phyloP scores from a whole-genome alignment of 1,140 invertebrate genomes.

The Drosophila sucinea region DNA sequence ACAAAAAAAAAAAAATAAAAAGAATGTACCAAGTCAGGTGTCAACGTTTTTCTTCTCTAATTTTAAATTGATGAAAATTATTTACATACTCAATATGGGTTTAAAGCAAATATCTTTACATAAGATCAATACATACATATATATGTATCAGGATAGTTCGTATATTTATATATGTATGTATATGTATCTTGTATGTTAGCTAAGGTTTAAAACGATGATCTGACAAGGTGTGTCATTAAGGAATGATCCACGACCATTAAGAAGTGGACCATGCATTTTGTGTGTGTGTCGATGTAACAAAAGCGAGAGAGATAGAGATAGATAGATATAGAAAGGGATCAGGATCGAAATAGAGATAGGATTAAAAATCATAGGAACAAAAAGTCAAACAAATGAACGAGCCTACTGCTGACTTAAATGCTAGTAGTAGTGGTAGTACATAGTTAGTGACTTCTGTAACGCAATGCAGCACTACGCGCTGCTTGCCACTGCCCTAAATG shows the following conservation, averaged over 20 bases:
- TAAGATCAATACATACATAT: conserved; percentile 25
- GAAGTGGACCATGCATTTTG: conserved; percentile 10
- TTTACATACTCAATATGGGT: conserved; percentile 44
- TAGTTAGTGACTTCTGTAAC: conserved; percentile 18
- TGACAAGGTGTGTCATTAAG: conserved; percentile 27
- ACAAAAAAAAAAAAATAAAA: conserved; percentile 11
- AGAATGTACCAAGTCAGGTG: conserved; percentile 54
- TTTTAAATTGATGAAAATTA: conserved; percentile 35
- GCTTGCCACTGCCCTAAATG: conserved; percentile 8
- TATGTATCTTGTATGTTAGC: neutral
- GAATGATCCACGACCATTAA: conserved; percentile 54
- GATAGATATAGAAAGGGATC: neutral
- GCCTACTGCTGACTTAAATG: conserved; percentile 62
- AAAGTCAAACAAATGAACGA: conserved; percentile 34
- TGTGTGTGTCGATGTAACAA: conserved; percentile 6
- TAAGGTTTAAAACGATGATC: conserved; percentile 31
- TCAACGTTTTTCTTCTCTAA: conserved; percentile 29
- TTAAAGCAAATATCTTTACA: conserved; percentile 45
- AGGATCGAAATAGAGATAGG: neutral
- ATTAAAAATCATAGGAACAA: conserved; percentile 19
- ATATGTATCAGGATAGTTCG: neutral
- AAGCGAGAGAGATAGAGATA: conserved; percentile 17
- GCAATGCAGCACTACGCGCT: conserved; percentile 8
- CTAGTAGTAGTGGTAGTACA: conserved; percentile 69
- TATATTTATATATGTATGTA: conserved; percentile 21